A percentile compares a stretch with the other conserved stretches of the same genome.
Conservation (phyloP, 2,888 invertebrate genomes). For the Aporophyla nigra region DNA sequence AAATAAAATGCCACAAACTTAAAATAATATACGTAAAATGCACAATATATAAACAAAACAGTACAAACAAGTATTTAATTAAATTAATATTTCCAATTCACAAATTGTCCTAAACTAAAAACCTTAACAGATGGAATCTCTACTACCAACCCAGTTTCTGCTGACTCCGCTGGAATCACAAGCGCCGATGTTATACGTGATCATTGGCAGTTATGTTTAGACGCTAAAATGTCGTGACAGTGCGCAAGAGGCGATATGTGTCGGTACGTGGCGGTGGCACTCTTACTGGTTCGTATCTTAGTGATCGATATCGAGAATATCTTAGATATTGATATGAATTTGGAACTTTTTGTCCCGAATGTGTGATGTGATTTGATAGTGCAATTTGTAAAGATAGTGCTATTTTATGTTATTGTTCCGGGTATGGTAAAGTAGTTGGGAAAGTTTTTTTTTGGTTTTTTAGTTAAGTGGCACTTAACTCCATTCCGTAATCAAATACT, state of each 20-base stretch:
- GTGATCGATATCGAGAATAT: conserved; percentile 56
- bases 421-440: neutral
- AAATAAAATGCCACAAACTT: too few relatives aligned
- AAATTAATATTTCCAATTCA: neutral
- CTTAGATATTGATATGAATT: conserved; percentile 18
- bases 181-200: conserved; percentile 75
- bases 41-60: too few relatives aligned
- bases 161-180: conserved; percentile 65
- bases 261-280: conserved; percentile 79
- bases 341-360: conserved; percentile 10
- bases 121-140: conserved; percentile 39
- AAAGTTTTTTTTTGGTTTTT: neutral
- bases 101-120: conserved; percentile 28
- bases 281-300: conserved; percentile 81
- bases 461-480: neutral
- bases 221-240: conserved; percentile 79
- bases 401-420: neutral
- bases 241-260: conserved; percentile 76
- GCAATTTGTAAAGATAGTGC: conserved; percentile 13
- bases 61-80: neutral
- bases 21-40: too few relatives aligned
- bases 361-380: conserved; percentile 18
- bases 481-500: neutral
- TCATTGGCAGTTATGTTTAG: conserved; percentile 60
- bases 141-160: conserved; percentile 57